Evolutionary conservation across 1,140 invertebrate genomes (phyloP).

Genomic region (Eueides isabella): DNA sequence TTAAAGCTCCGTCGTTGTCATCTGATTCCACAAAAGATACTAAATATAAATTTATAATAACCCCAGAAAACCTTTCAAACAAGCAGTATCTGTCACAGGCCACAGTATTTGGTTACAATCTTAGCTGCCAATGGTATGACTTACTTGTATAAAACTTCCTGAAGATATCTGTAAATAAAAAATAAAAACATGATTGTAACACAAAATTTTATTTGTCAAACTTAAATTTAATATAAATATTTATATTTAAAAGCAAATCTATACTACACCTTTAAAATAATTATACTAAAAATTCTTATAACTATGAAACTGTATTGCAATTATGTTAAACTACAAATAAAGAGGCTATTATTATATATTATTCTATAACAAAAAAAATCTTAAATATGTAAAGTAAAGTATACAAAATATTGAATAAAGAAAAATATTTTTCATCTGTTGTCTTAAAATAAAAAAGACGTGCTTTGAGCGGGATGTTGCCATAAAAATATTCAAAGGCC

Average conservation of each 20-base stretch:
- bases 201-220: not conserved
- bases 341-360: not conserved
- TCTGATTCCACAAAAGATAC: too few relatives aligned
- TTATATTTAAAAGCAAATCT: constrained; percentile 5
- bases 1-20: too few relatives aligned
- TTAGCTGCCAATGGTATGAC: not conserved
- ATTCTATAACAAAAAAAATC: not conserved
- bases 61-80: too few relatives aligned
- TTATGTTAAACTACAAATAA: constrained; percentile 3
- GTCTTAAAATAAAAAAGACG: not conserved
- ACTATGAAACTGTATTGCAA: not conserved
- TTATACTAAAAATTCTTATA: not conserved
- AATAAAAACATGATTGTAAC: constrained; percentile 4
- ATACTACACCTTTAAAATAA: not conserved
- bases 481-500: constrained; percentile 5
- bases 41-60: too few relatives aligned
- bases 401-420: too few relatives aligned
- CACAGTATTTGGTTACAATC: not conserved
- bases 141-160: constrained; percentile 12
- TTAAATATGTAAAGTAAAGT: not conserved
- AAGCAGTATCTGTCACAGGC: too few relatives aligned
- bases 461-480: not conserved
- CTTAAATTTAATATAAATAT: not conserved
- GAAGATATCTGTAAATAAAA: constrained; percentile 7
- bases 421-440: not conserved